These are phyloP conservation scores for Neomicropteryx cornuta DNA, from an alignment of 1,140 invertebrate genomes.

Conservation along the genomic window DNA sequence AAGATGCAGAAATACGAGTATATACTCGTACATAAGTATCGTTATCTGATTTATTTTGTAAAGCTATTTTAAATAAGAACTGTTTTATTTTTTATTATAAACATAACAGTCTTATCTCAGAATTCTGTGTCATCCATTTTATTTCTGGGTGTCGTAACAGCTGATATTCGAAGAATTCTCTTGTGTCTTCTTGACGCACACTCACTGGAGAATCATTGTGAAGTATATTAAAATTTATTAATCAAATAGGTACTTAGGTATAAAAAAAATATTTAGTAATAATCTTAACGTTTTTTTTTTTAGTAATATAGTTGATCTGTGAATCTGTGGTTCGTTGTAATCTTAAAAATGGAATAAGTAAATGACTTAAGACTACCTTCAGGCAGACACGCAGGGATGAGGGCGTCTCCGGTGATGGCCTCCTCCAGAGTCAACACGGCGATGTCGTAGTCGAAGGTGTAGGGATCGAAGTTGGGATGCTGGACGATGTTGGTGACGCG, in stretches of 20 bases:
- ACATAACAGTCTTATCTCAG: too few species aligned
- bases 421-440: constrained; percentile 59
- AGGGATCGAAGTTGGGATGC: constrained; percentile 58
- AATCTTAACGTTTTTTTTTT: constrained; percentile 35
- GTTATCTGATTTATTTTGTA: too few species aligned
- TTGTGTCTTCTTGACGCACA: too few species aligned
- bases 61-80: too few species aligned
- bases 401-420: constrained; percentile 43
- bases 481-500: constrained; percentile 28
- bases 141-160: too few species aligned
- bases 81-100: too few species aligned
- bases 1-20: too few species aligned
- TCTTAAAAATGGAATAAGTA: background rate
- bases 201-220: too few species aligned
- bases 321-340: background rate
- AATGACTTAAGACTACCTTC: constrained; percentile 23
- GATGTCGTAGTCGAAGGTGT: constrained; percentile 70
- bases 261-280: background rate
- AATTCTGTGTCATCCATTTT: too few species aligned
- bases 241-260: background rate
- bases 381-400: constrained; percentile 64
- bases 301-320: too few species aligned
- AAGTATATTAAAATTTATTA: background rate
- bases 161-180: too few species aligned
- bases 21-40: too few species aligned